phyloP scores from a whole-genome alignment of 2,113 vertebrate genomes.

The Balaeniceps rex region DNA sequence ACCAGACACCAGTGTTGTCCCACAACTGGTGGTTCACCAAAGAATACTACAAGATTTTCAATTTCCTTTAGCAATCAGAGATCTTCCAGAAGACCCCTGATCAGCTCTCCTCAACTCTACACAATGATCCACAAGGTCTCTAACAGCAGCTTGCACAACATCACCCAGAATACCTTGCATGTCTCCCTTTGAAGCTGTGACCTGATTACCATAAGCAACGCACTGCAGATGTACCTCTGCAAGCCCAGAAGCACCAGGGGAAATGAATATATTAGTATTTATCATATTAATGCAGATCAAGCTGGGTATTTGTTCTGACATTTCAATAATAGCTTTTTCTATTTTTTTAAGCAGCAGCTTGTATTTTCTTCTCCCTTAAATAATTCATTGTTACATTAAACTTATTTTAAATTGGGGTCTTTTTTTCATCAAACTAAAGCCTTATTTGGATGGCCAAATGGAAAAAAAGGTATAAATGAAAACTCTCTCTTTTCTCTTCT shows the following conservation, averaged over 20 bases:
- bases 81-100: neutral
- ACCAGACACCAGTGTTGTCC: neutral
- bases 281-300: conserved; percentile 61
- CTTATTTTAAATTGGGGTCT: conserved; percentile 30
- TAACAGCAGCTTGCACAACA: neutral
- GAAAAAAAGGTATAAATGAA: neutral
- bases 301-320: conserved; percentile 60
- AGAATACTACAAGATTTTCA: neutral
- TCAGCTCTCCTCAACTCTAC: neutral
- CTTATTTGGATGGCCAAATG: conserved; percentile 45
- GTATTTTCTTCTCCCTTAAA: conserved; percentile 44
- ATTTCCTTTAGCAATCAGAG: neutral
- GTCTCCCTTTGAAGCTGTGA: conserved; percentile 50
- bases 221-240: conserved; percentile 37
- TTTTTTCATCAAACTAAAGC: conserved; percentile 17
- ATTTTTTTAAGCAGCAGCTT: conserved; percentile 27
- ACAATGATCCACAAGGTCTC: neutral
- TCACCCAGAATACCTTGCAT: neutral
- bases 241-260: conserved; percentile 43
- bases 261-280: conserved; percentile 63
- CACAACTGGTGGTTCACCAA: neutral
- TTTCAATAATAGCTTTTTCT: conserved; percentile 58
- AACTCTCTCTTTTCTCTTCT: neutral
- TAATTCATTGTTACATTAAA: conserved; percentile 58
- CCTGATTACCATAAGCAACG: conserved; percentile 44